Evolutionary conservation across 2,797 vertebrate genomes (phyloP), one percentile per base, ranked within the genome.

Genomic region (Mus spretus): DNA sequence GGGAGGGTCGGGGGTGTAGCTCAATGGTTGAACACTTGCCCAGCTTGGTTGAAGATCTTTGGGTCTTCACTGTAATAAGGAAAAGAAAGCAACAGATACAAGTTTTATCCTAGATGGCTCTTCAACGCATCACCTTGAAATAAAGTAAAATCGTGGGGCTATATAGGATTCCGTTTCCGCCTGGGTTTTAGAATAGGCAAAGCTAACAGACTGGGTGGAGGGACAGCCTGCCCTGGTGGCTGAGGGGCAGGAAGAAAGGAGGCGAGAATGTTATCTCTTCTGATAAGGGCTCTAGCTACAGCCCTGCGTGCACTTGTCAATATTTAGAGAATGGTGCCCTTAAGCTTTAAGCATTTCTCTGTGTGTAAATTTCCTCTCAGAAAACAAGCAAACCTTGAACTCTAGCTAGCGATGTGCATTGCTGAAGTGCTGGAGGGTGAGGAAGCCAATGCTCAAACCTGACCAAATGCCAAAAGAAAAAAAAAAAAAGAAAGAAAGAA

Each of bases 361-460:
- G 22, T 94, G 47, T 84, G 84, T 75, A 91, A 57, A 90, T 95
- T 95, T 72, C 53, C 79, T 31, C 80, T 89, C 67, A 89, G 10
- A 77, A 53, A 91, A 89, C 74, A 94, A 93, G 88, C 75, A 93
- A 81, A 91, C 50, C 77, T 4, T 74, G 61, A 83, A 14, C 65
- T 67, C 82, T 28, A 4, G 70, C 65, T 24, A 34, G 59, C 0
- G 55, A 94, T 34, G 55, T 1, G 22, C 82, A 28, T 40, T 10
- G n/a, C 65, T 9, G 6, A 59, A 65, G 79, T 22, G 28, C 53
- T 78, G n/a, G 24, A 20, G 63, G 44, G 15, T 88, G 61, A 88
- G 59, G 67, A 77, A 31, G 85, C 24, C 1, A 63, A 50, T 5
- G 72, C 3, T 44, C 17, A 1, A 1, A 59, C 28, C 26, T 11